Base-by-base conservation (phyloP, 2,888 invertebrate species). In the Tricholauxania praeusta region DNA sequence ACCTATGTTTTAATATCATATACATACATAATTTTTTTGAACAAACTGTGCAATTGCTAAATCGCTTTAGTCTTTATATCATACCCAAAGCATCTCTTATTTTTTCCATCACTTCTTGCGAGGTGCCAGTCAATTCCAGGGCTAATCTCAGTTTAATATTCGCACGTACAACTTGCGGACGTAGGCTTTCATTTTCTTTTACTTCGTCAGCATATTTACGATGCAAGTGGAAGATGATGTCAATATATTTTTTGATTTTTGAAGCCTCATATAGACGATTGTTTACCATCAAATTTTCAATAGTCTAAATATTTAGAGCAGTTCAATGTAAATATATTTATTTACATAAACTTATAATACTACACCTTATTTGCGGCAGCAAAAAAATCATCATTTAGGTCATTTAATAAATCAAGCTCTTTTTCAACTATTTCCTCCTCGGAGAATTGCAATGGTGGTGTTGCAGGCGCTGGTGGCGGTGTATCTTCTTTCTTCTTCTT, bases 371-470 rank as follows among this genome's bases (percentile, higher is more conserved):
- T 79, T 15, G 79, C 79, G 10, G 75, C 71, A 10, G 71, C 70
- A 32, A 86, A 86, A 73, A 86, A 86, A 0, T 77, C 76, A 1
- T 82, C 80, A 75, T 85, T 72, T 7, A 86, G 73, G 76, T 84
- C 86, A 0, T 60, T 19, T 22, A 80, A 52, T 22, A 85, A 79
- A 78, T 86, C 81, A 22, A 85, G 64, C 28, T 85, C 79, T 0
- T 79, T 82, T 12, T 80, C 82, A 0, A 77, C 77, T 3, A 78
- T 3, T 0, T 75, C 64, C 39, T 78, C 75, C 1, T 60, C 53
- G 7, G 81, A 79, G 63, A 79, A 78, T 19, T 74, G 66, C 5
- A 80, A 51, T 47, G 77, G 78, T 2, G 79, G 72, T 19, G 77
- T 74, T 3, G 67, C 65, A 7, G 64, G 73, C 1, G 19, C 28